phyloP scores from a whole-genome alignment of 1,140 invertebrate species.

The Anoplophora glabripennis region DNA sequence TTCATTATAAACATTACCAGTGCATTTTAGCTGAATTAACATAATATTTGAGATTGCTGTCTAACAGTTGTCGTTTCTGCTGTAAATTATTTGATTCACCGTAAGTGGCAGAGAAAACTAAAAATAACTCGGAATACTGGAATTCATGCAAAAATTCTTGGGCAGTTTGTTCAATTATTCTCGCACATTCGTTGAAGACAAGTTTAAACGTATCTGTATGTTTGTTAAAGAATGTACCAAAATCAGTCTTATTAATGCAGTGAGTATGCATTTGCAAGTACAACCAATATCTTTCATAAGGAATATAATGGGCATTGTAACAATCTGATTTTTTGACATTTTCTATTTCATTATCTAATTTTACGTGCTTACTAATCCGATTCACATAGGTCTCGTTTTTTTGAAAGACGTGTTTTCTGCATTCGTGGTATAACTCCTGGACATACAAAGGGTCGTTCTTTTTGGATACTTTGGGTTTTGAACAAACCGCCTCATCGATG shows the following conservation, averaged over 20 bases:
- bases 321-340: not conserved
- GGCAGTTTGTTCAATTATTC: slow-evolving; percentile 36
- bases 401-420: not conserved
- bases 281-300: slow-evolving; percentile 36
- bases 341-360: not conserved
- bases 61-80: not conserved
- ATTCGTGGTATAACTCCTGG: not conserved
- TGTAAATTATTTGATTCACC: not conserved
- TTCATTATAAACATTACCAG: not conserved
- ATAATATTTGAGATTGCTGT: not conserved
- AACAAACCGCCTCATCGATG: slow-evolving; percentile 9
- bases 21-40: slow-evolving; percentile 1
- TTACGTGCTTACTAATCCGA: slow-evolving; percentile 2
- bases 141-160: slow-evolving; percentile 36
- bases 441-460: not conserved
- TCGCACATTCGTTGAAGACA: slow-evolving; percentile 34
- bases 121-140: slow-evolving; percentile 30
- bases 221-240: slow-evolving; percentile 24
- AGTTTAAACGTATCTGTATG: slow-evolving; percentile 34
- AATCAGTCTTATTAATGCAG: slow-evolving; percentile 24
- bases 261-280: slow-evolving; percentile 22
- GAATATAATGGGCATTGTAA: slow-evolving; percentile 27
- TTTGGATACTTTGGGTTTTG: not conserved
- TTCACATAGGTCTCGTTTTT: slow-evolving; percentile 10
- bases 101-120: slow-evolving; percentile 21